These are phyloP conservation scores for Drosophila maculinotata DNA, from an alignment of 2,888 invertebrate species.

Conservation along the genomic window DNA sequence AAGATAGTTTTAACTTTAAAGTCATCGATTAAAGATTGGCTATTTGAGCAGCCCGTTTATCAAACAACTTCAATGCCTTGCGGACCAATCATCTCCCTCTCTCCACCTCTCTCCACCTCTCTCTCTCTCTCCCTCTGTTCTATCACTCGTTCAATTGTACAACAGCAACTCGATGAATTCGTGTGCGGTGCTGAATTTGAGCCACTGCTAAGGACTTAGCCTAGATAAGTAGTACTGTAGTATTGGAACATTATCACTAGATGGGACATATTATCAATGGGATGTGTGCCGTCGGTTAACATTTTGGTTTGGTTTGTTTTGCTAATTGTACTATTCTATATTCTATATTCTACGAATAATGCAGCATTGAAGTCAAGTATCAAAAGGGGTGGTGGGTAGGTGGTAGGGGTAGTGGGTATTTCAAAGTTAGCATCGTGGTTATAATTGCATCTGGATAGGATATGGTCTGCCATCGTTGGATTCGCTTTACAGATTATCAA, in stretches of 20 bases:
- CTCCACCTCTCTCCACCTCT: too few species aligned
- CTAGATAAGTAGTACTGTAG: conserved; percentile 13
- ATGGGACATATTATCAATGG: conserved; percentile 19
- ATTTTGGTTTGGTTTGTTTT: too few species aligned
- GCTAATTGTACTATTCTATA: too few species aligned
- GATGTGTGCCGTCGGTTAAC: conserved; percentile 22
- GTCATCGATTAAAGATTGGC: not conserved
- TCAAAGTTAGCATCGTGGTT: conserved; percentile 3
- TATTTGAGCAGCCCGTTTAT: conserved; percentile 1
- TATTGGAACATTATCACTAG: conserved; percentile 17
- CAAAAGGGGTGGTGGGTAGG: conserved; percentile 23
- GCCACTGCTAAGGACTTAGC: conserved; percentile 42
- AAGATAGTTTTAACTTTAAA: too few species aligned
- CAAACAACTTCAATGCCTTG: too few species aligned
- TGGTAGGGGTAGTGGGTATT: too few species aligned
- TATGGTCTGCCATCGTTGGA: conserved; percentile 67
- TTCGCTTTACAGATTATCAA: conserved; percentile 34
- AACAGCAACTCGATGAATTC: conserved; percentile 25
- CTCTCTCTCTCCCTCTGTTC: not conserved
- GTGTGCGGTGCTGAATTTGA: conserved; percentile 51
- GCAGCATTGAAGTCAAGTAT: conserved; percentile 28
- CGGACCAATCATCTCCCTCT: too few species aligned
- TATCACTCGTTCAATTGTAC: not conserved
- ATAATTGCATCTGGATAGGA: conserved; percentile 39
- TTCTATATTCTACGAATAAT: conserved; percentile 26